Evolutionary conservation across 2,888 invertebrate genomes (phyloP), one percentile per base, ranked within the genome.

Genomic region (Drosophila atroscutellata): DNA sequence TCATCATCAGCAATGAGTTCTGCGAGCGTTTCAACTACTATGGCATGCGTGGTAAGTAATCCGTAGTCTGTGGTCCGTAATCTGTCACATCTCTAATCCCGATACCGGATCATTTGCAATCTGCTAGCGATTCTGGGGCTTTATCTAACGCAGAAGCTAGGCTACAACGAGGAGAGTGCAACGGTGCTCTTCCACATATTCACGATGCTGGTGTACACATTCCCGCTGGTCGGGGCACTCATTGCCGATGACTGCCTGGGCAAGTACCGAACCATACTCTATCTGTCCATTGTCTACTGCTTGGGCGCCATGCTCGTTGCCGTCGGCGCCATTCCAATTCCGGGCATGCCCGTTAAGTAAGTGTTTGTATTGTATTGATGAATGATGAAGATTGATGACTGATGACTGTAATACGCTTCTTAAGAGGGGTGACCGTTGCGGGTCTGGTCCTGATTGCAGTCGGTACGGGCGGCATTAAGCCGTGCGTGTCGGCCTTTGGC

Each of bases 21-120:
- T 99, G 99, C 94, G 99, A 99, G 93, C 94, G 99, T 87, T 99
- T 99, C 94, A 97, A 97, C 72, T 99, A 95, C 93, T 99, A 99
- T 96, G 99, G 99, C 92, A 97, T 98, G 96, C 96, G 97, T 95
- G 96, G 98, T 98, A 94, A 95, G 96, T 88, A 49, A 3, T 26
- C 15, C 11, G 49, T 26, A 18, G 9, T 49, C 49, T n/a, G 6
- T 28, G 0, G 28, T 24, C 45, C 15, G n/a, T 50, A 28, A 11
- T 50, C 26, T 28, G 28, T n/a, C 7, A 3, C 9, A 28, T 15
- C 3, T 55, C 8, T 37, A 39, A 15, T 56, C 49, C 61, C 94
- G 51, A 94, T 18, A 15, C 9, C 13, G 34, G 8, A 50, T n/a
- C n/a, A 11, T 1, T 2, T 26, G 9, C 24, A 3, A 32, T 7